A percentile compares a stretch with the other conserved stretches of the same genome.
These are phyloP conservation scores for Chalcosyrphus nemorum DNA, from an alignment of 2,888 invertebrate genomes.

Conservation along the genomic window DNA sequence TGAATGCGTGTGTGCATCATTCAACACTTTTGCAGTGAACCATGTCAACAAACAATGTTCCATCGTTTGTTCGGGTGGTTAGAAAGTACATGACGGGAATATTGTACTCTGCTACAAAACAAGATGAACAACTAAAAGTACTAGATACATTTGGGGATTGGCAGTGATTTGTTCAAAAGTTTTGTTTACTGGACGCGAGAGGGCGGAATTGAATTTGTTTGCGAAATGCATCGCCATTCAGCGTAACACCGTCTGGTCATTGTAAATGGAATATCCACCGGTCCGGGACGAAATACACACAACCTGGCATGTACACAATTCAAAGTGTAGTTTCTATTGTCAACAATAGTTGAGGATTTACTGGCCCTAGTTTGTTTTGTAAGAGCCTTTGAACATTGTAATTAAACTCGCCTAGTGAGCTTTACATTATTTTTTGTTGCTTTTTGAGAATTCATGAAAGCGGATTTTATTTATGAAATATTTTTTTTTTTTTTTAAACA, in stretches of 20 bases:
- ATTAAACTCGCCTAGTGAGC: background rate
- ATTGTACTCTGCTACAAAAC: slow-evolving; percentile 22
- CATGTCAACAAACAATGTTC: slow-evolving; percentile 59
- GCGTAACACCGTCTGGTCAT: background rate
- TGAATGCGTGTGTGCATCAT: slow-evolving; percentile 5
- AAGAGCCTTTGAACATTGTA: background rate
- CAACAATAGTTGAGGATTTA: background rate
- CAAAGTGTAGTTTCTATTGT: background rate
- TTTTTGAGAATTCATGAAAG: too few relatives aligned
- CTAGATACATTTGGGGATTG: slow-evolving; percentile 53
- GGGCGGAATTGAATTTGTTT: slow-evolving; percentile 20
- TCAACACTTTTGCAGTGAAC: slow-evolving; percentile 18
- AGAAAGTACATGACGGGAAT: slow-evolving; percentile 51
- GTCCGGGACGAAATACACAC: background rate
- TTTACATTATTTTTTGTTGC: too few relatives aligned
- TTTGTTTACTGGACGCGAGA: slow-evolving; percentile 30
- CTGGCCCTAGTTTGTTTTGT: background rate
- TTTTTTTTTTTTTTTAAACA: too few relatives aligned
- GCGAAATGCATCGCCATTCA: slow-evolving; percentile 8
- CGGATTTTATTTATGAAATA: too few relatives aligned
- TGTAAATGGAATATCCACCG: background rate
- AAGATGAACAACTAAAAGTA: slow-evolving; percentile 40
- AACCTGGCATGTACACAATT: slow-evolving; percentile 3
- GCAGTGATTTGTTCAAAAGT: slow-evolving; percentile 62
- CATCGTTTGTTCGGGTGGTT: slow-evolving; percentile 55